These are phyloP conservation scores for roundworm (Caenorhabditis elegans) DNA, from an alignment of 1,140 invertebrate genomes.

Conservation along the genomic window DNA sequence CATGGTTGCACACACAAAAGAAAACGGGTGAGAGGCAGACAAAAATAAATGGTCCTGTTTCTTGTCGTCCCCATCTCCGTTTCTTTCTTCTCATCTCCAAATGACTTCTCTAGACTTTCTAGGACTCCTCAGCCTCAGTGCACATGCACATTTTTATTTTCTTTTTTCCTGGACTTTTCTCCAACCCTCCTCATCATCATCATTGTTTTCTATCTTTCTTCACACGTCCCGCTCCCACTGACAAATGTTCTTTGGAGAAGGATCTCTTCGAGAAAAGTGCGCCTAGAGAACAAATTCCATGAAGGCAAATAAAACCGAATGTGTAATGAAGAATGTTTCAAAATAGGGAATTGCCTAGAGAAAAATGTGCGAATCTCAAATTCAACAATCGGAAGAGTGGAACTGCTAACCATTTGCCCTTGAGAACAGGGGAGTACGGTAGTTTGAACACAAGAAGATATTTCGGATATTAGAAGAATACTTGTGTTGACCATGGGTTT, in stretches of 20 bases:
- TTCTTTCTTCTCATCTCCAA: neutral
- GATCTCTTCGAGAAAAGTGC: conserved; percentile 15
- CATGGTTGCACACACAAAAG: neutral
- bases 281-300: neutral
- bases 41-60: conserved; percentile 33
- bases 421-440: neutral
- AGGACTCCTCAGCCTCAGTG: neutral
- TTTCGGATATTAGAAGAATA: too few species aligned
- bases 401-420: neutral
- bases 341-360: neutral
- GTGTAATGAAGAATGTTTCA: neutral
- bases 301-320: conserved; percentile 22
- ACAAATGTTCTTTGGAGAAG: conserved; percentile 6
- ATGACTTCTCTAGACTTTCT: neutral
- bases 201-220: conserved; percentile 21
- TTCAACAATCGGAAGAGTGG: too few species aligned
- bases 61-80: neutral
- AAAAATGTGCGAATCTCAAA: too few species aligned
- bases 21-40: conserved; percentile 11
- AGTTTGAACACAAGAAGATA: too few species aligned
- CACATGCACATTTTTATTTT: neutral
- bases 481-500: neutral
- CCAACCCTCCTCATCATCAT: neutral
- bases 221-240: conserved; percentile 2
- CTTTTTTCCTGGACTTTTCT: neutral